Evolutionary conservation across 2,888 invertebrate species (phyloP), one percentile per base, ranked within the genome.

Genomic region (Odiellus spinosus): DNA sequence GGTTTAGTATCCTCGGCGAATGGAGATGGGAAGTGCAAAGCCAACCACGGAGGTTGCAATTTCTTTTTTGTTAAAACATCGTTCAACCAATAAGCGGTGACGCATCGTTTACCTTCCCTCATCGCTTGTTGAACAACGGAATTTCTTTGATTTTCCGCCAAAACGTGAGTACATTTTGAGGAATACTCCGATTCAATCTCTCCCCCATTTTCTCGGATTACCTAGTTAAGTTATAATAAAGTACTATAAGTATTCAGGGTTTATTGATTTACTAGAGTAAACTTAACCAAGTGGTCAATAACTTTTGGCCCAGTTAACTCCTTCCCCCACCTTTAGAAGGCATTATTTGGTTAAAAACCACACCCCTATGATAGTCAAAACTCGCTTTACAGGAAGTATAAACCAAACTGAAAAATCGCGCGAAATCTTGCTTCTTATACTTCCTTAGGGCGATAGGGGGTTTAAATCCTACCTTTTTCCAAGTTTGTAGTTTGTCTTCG

Each of bases 21-120:
- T n/a, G 64, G 61, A 10, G 64, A 51, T 10, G 96, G 96, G 58
- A 96, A 73, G 67, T 98, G 96, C 40, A 91, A 70, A 11, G 90
- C 86, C 59, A 85, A 82, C 83, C 85, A 93, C 0, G 98, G 96
- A 1, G 93, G 87, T 45, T 80, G 68, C 58, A 95, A 79, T 59
- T 83, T 83, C 58, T 85, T 83, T 42, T 82, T 79, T 18, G 77
- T 64, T 59, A 96, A 76, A 4, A 87, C 82, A 66, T 98, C 96
- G 50, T 84, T 88, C 32, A 98, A 71, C 88, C 88, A 90, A 62
- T 80, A 79, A 1, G 83, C 77, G 8, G 85, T 86, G 2, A 88
- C 81, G 58, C 85, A 76, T 19, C 80, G 71, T 57, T 77, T 77
- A 32, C 75, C 73, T 58, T 79, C 78, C 36, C 75, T 67, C 41